These are phyloP conservation scores for Drosophila parvula DNA, from an alignment of 1,140 invertebrate genomes.

Conservation along the genomic window DNA sequence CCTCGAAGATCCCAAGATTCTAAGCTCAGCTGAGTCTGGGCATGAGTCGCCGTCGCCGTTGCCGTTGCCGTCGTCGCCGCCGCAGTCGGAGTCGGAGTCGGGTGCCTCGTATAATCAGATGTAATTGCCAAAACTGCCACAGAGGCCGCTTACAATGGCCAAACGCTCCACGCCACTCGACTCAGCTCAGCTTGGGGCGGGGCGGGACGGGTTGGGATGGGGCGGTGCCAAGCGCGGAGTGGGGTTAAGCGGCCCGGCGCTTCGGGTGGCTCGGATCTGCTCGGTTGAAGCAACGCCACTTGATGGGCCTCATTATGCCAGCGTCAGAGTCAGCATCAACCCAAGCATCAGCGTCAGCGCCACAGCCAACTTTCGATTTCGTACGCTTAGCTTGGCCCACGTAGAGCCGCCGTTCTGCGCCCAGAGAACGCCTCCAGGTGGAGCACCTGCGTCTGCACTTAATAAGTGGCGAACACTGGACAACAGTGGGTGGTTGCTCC, in stretches of 20 bases:
- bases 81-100: slow-evolving; percentile 5
- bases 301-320: slow-evolving; percentile 57
- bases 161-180: background rate
- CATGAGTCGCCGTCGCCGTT: background rate
- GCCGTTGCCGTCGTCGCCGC: background rate
- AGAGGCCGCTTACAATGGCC: slow-evolving; percentile 45
- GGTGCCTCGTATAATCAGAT: slow-evolving; percentile 68
- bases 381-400: slow-evolving; percentile 53
- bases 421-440: slow-evolving; percentile 6
- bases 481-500: background rate
- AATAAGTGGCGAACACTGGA: background rate
- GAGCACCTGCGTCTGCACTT: slow-evolving; percentile 38
- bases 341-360: background rate
- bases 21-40: slow-evolving; percentile 16
- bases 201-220: background rate
- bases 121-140: slow-evolving; percentile 73
- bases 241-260: slow-evolving; percentile 8
- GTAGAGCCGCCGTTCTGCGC: slow-evolving; percentile 5
- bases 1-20: slow-evolving; percentile 37
- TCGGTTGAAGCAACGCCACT: slow-evolving; percentile 21
- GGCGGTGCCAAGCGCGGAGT: slow-evolving; percentile 1
- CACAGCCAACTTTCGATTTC: slow-evolving; percentile 63
- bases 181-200: background rate
- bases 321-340: background rate
- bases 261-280: slow-evolving; percentile 16